phyloP scores from a whole-genome alignment of 2,797 vertebrate species.

The Pangasius mekongensis region DNA sequence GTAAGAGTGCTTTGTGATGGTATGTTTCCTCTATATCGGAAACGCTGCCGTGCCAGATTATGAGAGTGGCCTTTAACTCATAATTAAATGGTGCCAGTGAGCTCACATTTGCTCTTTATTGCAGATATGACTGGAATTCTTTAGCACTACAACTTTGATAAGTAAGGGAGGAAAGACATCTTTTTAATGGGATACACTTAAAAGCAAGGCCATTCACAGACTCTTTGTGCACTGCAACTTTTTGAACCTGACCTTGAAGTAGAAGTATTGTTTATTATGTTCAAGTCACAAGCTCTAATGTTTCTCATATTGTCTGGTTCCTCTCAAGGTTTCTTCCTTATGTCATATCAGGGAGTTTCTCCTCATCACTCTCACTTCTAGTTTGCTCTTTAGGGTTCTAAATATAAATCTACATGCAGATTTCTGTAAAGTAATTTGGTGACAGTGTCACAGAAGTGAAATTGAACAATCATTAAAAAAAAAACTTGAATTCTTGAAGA shows the following conservation, averaged over 20 bases:
- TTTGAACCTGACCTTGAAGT: not conserved
- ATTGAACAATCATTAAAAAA: not conserved
- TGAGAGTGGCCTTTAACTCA: slow-evolving; percentile 50
- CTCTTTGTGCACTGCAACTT: slow-evolving; percentile 12
- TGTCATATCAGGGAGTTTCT: not conserved
- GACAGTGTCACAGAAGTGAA: not conserved
- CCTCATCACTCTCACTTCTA: not conserved
- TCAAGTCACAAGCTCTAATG: not conserved
- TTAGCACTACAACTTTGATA: slow-evolving; percentile 20
- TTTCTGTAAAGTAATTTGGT: not conserved
- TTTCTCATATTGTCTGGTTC: not conserved
- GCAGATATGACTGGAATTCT: slow-evolving; percentile 26
- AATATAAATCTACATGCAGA: not conserved
- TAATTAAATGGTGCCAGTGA: slow-evolving; percentile 40
- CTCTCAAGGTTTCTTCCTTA: not conserved
- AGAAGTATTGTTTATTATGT: not conserved
- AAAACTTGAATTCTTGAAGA: not conserved
- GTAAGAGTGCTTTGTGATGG: slow-evolving; percentile 31
- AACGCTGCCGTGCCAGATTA: slow-evolving; percentile 17
- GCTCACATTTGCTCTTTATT: slow-evolving; percentile 36
- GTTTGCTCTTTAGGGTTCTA: not conserved
- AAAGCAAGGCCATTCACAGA: slow-evolving; percentile 18
- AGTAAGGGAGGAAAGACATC: slow-evolving; percentile 24
- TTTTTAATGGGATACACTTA: slow-evolving; percentile 16
- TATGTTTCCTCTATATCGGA: slow-evolving; percentile 24